Conservation (phyloP, 2,113 vertebrate species). For the Oncorhynchus tshawytscha region DNA sequence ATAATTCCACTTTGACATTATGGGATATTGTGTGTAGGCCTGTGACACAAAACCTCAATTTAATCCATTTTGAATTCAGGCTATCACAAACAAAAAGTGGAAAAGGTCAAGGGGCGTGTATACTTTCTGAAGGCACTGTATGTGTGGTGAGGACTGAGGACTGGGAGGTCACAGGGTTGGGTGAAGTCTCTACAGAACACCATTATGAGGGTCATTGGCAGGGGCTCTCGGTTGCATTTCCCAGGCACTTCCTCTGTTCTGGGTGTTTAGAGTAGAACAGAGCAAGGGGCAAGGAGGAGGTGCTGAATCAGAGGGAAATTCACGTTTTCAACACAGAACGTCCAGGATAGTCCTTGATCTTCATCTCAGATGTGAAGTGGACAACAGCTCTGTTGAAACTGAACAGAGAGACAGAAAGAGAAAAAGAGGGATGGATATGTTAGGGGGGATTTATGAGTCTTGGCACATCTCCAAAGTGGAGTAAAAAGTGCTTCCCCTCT, state of each 20-base stretch:
- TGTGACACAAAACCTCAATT: too few relatives aligned
- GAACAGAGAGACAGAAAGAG: background rate
- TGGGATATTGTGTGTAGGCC: too few relatives aligned
- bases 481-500: background rate
- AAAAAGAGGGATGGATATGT: slow-evolving; percentile 7
- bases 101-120: background rate
- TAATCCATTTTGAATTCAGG: too few relatives aligned
- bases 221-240: background rate
- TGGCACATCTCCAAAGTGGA: slow-evolving; percentile 14
- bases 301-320: background rate
- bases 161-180: background rate
- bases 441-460: slow-evolving; percentile 10
- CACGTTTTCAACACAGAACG: background rate
- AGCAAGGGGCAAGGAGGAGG: too few relatives aligned
- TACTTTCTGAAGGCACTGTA: too few relatives aligned
- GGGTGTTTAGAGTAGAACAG: background rate
- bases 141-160: background rate
- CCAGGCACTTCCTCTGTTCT: background rate
- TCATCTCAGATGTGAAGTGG: slow-evolving; percentile 2
- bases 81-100: too few relatives aligned
- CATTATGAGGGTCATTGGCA: background rate
- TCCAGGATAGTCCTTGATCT: background rate
- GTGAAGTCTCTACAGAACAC: background rate
- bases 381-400: background rate
- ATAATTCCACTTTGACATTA: too few relatives aligned